A percentile compares a stretch with the other conserved stretches of the same genome.
These are phyloP conservation scores for Mustela nigripes DNA, from an alignment of 2,113 vertebrate genomes.

Conservation along the genomic window DNA sequence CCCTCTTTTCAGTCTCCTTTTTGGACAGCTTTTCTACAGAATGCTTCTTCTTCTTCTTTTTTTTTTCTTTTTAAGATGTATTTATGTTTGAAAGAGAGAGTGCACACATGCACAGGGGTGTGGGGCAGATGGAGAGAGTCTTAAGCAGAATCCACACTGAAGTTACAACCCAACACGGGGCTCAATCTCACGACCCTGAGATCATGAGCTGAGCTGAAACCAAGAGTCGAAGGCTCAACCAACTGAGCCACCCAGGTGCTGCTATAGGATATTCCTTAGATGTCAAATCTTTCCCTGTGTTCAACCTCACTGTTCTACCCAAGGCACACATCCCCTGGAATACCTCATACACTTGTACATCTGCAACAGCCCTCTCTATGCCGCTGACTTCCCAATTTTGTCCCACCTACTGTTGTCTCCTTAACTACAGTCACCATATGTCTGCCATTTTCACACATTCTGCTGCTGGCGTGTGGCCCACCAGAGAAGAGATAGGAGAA, in stretches of 20 bases:
- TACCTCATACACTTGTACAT: neutral
- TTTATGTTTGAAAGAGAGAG: neutral
- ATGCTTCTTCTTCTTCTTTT: neutral
- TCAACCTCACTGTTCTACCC: neutral
- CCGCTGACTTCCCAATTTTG: neutral
- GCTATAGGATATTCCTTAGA: rapidly evolving
- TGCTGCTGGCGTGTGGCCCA: neutral
- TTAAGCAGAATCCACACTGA: neutral
- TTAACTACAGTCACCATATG: rapidly evolving
- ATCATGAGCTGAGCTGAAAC: neutral
- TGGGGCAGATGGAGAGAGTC: neutral
- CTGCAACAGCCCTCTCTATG: neutral
- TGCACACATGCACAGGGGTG: rapidly evolving
- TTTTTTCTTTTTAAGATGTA: neutral
- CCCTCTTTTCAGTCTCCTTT: neutral
- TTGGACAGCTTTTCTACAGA: rapidly evolving
- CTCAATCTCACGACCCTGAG: neutral
- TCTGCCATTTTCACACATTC: neutral
- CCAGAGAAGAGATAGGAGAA: rapidly evolving
- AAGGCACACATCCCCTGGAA: neutral
- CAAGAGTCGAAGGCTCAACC: neutral
- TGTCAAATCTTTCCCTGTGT: rapidly evolving
- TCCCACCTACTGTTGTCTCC: rapidly evolving
- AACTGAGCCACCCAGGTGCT: neutral
- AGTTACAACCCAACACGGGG: rapidly evolving